Percentiles rank a stretch among this genome's conserved stretches.
These are phyloP conservation scores for Phania funesta DNA, from an alignment of 2,888 invertebrate species.

Conservation along the genomic window DNA sequence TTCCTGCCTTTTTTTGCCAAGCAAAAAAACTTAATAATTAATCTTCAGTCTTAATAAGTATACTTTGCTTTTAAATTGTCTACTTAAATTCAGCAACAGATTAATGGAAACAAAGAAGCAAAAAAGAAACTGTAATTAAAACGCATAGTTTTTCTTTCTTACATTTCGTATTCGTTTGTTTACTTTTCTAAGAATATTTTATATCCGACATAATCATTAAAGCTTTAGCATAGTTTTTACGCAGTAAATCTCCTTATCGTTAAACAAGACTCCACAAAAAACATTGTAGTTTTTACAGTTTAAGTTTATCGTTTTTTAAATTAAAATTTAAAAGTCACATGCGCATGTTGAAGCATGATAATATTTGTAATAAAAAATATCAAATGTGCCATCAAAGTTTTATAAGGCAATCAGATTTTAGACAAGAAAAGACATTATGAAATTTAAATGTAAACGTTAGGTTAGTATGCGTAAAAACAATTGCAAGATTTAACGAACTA, in stretches of 20 bases:
- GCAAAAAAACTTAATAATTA: not conserved
- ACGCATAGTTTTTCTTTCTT: constrained; percentile 1
- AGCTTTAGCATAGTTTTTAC: not conserved
- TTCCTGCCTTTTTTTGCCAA: not conserved
- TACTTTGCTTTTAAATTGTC: not conserved
- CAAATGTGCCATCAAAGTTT: not conserved
- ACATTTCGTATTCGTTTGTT: too few species aligned
- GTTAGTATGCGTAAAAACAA: too few species aligned
- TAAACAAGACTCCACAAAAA: constrained; percentile 8
- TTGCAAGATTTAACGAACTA: too few species aligned
- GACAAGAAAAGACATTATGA: too few species aligned
- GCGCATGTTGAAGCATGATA: not conserved
- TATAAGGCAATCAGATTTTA: too few species aligned
- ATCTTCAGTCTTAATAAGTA: constrained; percentile 23
- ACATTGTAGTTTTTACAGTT: constrained; percentile 11
- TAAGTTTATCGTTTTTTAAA: constrained; percentile 4
- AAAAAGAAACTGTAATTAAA: constrained; percentile 30
- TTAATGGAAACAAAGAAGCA: not conserved
- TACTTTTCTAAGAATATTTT: not conserved
- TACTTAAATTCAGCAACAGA: not conserved
- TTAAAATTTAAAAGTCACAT: constrained; percentile 42
- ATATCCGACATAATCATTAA: constrained; percentile 12
- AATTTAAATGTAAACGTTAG: too few species aligned
- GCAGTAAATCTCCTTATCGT: not conserved
- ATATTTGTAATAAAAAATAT: not conserved